These are phyloP conservation scores for Spizaetus ornatus DNA, from an alignment of 2,113 vertebrate species.

Conservation along the genomic window DNA sequence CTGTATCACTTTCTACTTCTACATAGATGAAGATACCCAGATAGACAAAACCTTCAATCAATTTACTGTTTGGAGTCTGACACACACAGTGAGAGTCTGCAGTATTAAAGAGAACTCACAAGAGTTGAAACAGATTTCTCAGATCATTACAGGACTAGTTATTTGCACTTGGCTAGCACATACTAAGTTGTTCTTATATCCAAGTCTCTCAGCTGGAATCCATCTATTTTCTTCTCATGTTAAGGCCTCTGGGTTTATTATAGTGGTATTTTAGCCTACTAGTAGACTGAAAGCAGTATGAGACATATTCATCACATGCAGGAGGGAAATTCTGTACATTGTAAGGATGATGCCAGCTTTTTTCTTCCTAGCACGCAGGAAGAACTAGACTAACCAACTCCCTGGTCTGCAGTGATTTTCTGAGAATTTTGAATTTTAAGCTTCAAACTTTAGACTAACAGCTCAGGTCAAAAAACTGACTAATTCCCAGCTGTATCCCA, in stretches of 20 bases:
- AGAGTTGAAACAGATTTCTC: neutral
- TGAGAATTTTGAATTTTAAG: neutral
- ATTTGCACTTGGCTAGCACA: neutral
- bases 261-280: neutral
- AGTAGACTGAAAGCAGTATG: neutral
- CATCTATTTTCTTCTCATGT: neutral
- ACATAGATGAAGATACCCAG: neutral
- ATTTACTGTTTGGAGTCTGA: neutral
- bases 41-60: neutral
- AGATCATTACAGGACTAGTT: neutral
- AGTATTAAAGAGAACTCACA: neutral
- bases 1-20: neutral
- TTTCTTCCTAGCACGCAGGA: neutral
- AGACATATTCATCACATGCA: neutral
- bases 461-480: neutral
- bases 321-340: neutral
- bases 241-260: neutral
- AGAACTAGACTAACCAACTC: neutral
- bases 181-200: neutral
- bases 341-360: neutral
- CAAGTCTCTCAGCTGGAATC: neutral
- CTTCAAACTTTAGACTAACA: neutral
- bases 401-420: neutral
- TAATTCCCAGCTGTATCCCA: neutral
- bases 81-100: neutral